Base-by-base conservation (phyloP, 1,140 invertebrate genomes). In the Potamilus streckersoni region DNA sequence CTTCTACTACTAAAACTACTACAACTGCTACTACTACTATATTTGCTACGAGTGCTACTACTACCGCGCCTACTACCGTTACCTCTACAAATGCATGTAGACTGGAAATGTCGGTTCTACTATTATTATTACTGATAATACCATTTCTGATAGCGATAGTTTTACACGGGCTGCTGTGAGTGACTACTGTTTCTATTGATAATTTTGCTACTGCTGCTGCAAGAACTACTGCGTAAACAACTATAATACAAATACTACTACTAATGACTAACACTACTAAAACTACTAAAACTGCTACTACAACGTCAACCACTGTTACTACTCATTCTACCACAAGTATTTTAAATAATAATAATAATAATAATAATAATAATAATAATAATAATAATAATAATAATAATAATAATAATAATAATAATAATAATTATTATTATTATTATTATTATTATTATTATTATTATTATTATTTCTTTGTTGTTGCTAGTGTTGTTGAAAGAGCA, bases 141-240 rank as follows among this genome's bases (percentile, higher is more conserved):
- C 27, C 14, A 31, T 31, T 27, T 6, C 4, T 27, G 38, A 5
- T 27, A 66, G 17, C 17, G 38, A 17, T 27, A 20, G 5, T 66
- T 5, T 31, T 27, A 15, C 27, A 14, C 64, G 8, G 38, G 38
- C 38, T 38, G 6, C 38, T 38, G 38, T 38, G 38, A 38, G 2
- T 6, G 2, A 4, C 38, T 38, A 58, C 70, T 64, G 38, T 27
- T 60, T 16, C 6, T 23, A 69, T 12, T 71, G 31, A 15, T 61
- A 60, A 56, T 74, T 71, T 57, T 74, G 59, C 49, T 74, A 71
- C 73, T 74, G 61, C 73, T 74, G 61, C 73, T 60, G 61, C 67
- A 59, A 38, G 66, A 59, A 70, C 73, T 60, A 70, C 67, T 67
- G 60, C 67, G 57, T 71, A 67, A 57, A 59, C 73, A 59, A 70